Conservation (phyloP, 2,888 invertebrate species). For the Chrysolina haemoptera region DNA sequence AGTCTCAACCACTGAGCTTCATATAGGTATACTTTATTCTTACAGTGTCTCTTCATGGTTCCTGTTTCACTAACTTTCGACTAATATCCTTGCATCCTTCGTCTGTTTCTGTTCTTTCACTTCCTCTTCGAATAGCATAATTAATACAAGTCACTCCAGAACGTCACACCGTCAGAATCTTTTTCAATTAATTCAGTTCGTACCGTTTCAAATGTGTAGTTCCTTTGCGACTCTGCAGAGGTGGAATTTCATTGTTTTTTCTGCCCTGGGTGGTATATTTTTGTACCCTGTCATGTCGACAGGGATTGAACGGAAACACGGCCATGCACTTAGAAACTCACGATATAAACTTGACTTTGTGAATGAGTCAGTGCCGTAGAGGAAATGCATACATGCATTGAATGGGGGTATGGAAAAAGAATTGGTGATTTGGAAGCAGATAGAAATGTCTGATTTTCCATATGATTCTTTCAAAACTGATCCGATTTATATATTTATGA, state of each 20-base stretch:
- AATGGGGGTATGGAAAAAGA: too few relatives aligned
- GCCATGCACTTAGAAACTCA: conserved; percentile 34
- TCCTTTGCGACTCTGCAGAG: background rate
- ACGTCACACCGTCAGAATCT: background rate
- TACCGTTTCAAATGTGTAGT: background rate
- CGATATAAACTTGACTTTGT: conserved; percentile 15
- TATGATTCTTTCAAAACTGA: too few relatives aligned
- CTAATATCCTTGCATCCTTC: background rate
- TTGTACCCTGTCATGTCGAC: conserved; percentile 51
- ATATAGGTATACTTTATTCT: too few relatives aligned
- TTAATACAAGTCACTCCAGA: too few relatives aligned
- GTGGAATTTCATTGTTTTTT: conserved; percentile 52
- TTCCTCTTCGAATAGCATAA: too few relatives aligned
- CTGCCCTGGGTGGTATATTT: conserved; percentile 54
- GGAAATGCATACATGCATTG: too few relatives aligned
- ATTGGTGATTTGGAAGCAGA: too few relatives aligned
- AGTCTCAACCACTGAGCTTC: too few relatives aligned
- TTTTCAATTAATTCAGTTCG: conserved; percentile 4
- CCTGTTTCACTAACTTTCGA: too few relatives aligned
- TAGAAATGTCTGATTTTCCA: too few relatives aligned
- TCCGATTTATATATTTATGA: too few relatives aligned
- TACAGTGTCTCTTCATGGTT: too few relatives aligned
- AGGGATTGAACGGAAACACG: conserved; percentile 52
- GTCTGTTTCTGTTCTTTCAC: background rate
- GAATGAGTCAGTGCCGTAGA: conserved; percentile 13